Base-by-base conservation (phyloP, 2,888 invertebrate species). In the Coleophora flavipennella region DNA sequence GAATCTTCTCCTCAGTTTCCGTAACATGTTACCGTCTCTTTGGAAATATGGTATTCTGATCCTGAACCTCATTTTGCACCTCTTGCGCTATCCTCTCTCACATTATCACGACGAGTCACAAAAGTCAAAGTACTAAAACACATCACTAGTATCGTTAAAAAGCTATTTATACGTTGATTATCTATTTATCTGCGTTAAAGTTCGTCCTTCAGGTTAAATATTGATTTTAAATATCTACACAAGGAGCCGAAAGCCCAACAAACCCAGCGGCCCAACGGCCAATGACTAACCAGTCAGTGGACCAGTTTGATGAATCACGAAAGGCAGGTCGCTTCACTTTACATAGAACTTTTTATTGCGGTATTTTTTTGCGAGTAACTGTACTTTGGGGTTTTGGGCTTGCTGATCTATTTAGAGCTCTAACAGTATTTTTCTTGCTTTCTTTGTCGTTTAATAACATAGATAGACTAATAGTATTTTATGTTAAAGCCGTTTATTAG, bases 331-430 rank as follows among this genome's bases (percentile, higher is more conserved):
- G 66, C 61, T 62, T 67, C 63, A 63, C 63, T 77, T 68, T n/a
- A n/a, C n/a, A n/a, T n/a, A 59, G 62, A 67, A 62, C 65, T 68
- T 76, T 61, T 66, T 63, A 63, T 77, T 77, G 73, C 77, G 78
- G 78, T 79, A 74, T 71, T 72, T 70, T n/a, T 69, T 62, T 55
- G 50, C 51, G 46, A 42, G 45, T 75, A 75, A 81, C 81, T 63
- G 81, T 79, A 65, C 45, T 57, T 55, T 45, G 45, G 51, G 45
- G 49, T 62, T 64, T 49, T 42, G 49, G 54, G 53, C 49, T 46
- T 20, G 53, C 40, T 57, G 55, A 43, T 59, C 62, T 64, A 73
- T 74, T 75, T 72, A 64, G 50, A 51, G 54, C 48, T 20, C 20
- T 20, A 20, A 20, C 20, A 20, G 20, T 20, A 36, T 31, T 13